Conservation (phyloP, 2,797 vertebrate species). For the Tinamus major region DNA sequence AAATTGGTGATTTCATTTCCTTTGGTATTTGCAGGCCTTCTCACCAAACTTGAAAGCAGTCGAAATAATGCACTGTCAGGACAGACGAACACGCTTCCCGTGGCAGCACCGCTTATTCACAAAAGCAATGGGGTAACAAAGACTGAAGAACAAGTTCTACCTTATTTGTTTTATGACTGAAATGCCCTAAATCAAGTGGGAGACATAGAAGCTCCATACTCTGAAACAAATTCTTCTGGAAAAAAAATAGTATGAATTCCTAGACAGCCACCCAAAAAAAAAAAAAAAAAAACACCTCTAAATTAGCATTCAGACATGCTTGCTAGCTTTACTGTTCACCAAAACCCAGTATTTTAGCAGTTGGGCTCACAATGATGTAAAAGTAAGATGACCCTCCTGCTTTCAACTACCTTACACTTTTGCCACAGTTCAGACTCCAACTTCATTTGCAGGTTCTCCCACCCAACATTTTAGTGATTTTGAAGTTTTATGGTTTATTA, state of each 20-base stretch:
- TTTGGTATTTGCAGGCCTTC: not conserved
- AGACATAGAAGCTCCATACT: not conserved
- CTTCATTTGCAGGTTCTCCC: not conserved
- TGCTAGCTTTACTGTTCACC: not conserved
- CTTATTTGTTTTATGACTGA: not conserved
- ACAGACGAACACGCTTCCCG: not conserved
- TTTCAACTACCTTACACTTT: not conserved
- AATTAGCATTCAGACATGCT: not conserved
- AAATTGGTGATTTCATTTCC: not conserved
- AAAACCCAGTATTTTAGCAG: not conserved
- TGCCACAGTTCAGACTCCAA: not conserved
- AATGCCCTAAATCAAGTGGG: not conserved
- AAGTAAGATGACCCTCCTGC: not conserved
- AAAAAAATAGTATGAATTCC: not conserved
- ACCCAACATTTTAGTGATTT: not conserved
- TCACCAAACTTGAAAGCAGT: not conserved
- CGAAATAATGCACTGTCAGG: not conserved
- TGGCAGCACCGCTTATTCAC: not conserved
- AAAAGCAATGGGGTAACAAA: not conserved
- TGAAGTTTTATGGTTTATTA: rapidly evolving
- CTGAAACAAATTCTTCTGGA: not conserved
- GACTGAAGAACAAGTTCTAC: not conserved
- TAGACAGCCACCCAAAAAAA: not conserved
- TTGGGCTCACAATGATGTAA: not conserved
- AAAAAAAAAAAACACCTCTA: not conserved